Conservation (phyloP, 1,140 invertebrate genomes). For the Pissodes strobi region DNA sequence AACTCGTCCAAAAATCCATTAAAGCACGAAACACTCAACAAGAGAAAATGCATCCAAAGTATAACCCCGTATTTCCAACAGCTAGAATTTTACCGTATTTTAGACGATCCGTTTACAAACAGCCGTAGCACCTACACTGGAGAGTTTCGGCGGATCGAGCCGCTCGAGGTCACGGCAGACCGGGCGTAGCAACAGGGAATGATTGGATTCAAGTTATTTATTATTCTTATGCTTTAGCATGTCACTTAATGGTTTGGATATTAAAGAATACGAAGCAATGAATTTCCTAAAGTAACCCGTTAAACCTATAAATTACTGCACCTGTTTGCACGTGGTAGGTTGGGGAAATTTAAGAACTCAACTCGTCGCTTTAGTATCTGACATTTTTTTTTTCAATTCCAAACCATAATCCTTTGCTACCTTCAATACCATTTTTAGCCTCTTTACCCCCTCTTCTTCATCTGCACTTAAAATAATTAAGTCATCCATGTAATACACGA, state of each 20-base stretch:
- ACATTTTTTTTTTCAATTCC: constrained; percentile 49
- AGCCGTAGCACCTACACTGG: no score
- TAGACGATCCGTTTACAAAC: no score
- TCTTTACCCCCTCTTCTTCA: constrained; percentile 31
- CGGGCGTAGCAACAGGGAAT: no score
- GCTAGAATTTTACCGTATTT: no score
- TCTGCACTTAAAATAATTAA: constrained; percentile 38
- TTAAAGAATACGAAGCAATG: constrained; percentile 42
- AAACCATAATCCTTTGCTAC: constrained; percentile 50
- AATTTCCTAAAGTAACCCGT: constrained; percentile 48
- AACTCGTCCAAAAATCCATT: no score
- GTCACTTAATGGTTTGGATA: constrained; percentile 45
- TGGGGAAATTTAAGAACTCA: constrained; percentile 39
- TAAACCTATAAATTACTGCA: constrained; percentile 48
- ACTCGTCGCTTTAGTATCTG: constrained; percentile 28
- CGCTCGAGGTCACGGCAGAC: no score
- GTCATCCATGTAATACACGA: constrained; percentile 39
- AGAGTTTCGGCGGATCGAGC: no score
- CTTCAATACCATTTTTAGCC: constrained; percentile 35
- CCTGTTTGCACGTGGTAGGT: constrained; percentile 44
- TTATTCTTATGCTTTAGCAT: constrained; percentile 24
- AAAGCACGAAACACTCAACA: no score
- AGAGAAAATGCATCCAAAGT: no score
- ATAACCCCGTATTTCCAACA: no score
- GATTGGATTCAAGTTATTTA: constrained; percentile 24